These are phyloP conservation scores for Myiozetetes cayanensis DNA, from an alignment of 2,113 vertebrate genomes.

Conservation along the genomic window DNA sequence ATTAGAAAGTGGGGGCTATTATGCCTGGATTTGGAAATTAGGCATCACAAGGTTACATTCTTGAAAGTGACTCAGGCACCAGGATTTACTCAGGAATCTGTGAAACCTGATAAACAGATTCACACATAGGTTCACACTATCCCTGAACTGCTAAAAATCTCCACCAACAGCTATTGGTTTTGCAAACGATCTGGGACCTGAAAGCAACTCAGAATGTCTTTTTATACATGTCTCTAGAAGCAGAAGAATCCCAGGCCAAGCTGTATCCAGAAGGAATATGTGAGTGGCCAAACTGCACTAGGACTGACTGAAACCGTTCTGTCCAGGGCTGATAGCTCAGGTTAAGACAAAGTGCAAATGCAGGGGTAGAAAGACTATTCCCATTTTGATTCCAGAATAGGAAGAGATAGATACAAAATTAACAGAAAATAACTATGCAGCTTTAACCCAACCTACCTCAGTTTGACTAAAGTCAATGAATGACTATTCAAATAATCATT, in stretches of 20 bases:
- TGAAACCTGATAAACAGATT: constrained; percentile 22
- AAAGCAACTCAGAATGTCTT: neutral
- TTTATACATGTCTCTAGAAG: neutral
- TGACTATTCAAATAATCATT: neutral
- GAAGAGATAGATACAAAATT: neutral
- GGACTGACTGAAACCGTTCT: neutral
- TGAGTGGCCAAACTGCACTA: neutral
- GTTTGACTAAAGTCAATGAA: neutral
- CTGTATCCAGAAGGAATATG: neutral
- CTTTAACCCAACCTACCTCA: neutral
- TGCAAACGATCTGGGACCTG: neutral
- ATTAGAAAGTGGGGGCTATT: neutral
- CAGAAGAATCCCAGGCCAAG: neutral
- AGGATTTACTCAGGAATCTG: constrained; percentile 1
- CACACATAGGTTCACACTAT: constrained; percentile 8
- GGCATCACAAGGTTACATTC: neutral
- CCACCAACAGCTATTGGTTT: neutral
- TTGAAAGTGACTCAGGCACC: neutral
- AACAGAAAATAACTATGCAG: neutral
- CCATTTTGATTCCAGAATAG: neutral
- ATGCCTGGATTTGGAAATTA: neutral
- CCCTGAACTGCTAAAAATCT: constrained; percentile 2
- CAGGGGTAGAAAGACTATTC: neutral
- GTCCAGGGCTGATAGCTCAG: neutral
- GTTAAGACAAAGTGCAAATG: neutral